phyloP scores from a whole-genome alignment of 2,797 vertebrate genomes.

The Enteromius paludinosus region DNA sequence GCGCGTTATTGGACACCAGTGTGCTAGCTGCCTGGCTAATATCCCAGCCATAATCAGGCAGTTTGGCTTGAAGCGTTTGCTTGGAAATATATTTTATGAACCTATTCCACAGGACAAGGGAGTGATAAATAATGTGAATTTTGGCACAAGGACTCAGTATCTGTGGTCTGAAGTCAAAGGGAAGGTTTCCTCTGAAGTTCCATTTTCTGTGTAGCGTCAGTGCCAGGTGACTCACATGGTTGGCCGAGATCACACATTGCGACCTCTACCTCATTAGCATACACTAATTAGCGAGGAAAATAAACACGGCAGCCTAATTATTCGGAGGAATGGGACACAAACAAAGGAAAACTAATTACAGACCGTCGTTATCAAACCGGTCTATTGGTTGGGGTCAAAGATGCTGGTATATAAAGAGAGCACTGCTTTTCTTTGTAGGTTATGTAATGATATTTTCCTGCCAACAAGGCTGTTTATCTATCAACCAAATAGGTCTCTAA shows the following conservation, averaged over 20 bases:
- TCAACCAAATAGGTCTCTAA: neutral
- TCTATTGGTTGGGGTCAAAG: conserved; percentile 57
- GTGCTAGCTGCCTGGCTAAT: conserved; percentile 23
- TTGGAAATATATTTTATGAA: conserved; percentile 36
- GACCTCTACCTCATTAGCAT: conserved; percentile 63
- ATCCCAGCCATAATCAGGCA: conserved; percentile 29
- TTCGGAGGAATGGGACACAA: conserved; percentile 59
- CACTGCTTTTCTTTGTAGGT: conserved; percentile 42
- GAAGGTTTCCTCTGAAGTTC: conserved; percentile 30
- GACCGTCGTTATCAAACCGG: conserved; percentile 62
- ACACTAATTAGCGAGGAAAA: conserved; percentile 63
- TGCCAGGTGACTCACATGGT: conserved; percentile 59
- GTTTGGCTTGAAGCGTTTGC: conserved; percentile 9
- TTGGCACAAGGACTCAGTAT: conserved; percentile 38
- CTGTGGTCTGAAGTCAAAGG: conserved; percentile 26
- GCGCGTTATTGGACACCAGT: conserved; percentile 9
- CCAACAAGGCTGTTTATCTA: conserved; percentile 48
- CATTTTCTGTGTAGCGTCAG: conserved; percentile 28
- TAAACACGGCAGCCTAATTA: conserved; percentile 65
- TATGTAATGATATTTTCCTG: conserved; percentile 17
- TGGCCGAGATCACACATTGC: conserved; percentile 57
- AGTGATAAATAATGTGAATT: conserved; percentile 29
- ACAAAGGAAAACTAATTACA: conserved; percentile 63
- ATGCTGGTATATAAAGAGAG: conserved; percentile 52
- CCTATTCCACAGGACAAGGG: conserved; percentile 12